These are phyloP conservation scores for Scaptomyza polygonia DNA, from an alignment of 2,888 invertebrate species.

Conservation along the genomic window DNA sequence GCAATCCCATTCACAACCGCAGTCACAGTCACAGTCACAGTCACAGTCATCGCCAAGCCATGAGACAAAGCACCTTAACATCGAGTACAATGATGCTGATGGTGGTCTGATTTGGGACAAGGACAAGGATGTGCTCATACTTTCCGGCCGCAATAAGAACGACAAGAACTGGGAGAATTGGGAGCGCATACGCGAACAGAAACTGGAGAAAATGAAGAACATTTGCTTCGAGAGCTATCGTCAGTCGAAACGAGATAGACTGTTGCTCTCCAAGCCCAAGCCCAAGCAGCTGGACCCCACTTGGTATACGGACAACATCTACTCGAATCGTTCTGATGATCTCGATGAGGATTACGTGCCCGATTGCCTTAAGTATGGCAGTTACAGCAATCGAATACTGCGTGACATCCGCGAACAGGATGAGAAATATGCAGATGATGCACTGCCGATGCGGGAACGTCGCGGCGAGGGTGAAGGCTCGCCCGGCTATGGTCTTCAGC, in stretches of 20 bases:
- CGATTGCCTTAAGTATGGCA: conserved; percentile 82
- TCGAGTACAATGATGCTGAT: conserved; percentile 66
- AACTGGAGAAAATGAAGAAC: conserved; percentile 84
- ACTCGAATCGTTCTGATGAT: conserved; percentile 84
- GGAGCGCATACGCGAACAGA: conserved; percentile 84
- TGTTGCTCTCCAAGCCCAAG: conserved; percentile 81
- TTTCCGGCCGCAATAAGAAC: conserved; percentile 79
- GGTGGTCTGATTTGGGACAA: conserved; percentile 63
- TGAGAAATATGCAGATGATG: conserved; percentile 73
- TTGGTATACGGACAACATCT: conserved; percentile 85
- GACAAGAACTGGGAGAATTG: conserved; percentile 85
- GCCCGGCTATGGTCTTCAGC: conserved; percentile 79
- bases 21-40: conserved; percentile 13
- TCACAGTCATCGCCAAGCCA: conserved; percentile 43
- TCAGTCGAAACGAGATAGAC: conserved; percentile 83
- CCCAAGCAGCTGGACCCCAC: conserved; percentile 83
- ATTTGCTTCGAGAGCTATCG: conserved; percentile 84
- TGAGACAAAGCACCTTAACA: conserved; percentile 75
- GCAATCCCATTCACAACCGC: conserved; percentile 10
- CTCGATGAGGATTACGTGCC: conserved; percentile 83
- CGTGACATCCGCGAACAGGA: conserved; percentile 83
- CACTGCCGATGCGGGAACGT: conserved; percentile 59
- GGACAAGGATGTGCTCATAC: conserved; percentile 65
- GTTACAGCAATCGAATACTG: conserved; percentile 76
- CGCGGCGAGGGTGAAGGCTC: conserved; percentile 81